Evolutionary conservation across 2,797 vertebrate genomes (phyloP), one percentile per base, ranked within the genome.

Genomic region (Onychomys leucogaster): DNA sequence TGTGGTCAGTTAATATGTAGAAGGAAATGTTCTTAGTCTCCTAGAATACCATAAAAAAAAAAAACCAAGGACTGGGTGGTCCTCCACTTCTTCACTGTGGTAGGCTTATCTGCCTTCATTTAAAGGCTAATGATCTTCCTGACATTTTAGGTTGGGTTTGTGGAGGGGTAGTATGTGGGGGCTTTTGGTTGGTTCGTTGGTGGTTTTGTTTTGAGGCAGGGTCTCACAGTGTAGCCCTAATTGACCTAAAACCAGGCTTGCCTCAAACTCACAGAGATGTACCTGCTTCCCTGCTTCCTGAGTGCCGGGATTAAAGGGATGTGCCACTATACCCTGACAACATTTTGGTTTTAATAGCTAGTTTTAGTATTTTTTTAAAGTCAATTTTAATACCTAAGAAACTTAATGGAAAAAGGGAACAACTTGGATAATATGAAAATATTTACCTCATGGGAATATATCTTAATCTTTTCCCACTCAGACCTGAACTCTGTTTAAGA

Each of bases 401-500:
- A 82, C 32, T 61, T 90, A 78, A 96, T 94, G 27, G 46, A 57
- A 94, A 94, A 87, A 87, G 89, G 77, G 89, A 93, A 46, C 34
- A 77, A 37, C 61, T 89, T 93, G 85, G 89, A 57, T 19, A 80
- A 13, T 21, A 63, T 94, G 17, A 89, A 95, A 94, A 16, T 85
- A 41, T 67, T 94, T 97, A 27, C 75, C 82, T 92, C 46, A 17
- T 92, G 63, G 78, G 69, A 95, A 80, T 89, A 86, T 75, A 46
- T 95, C 43, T 96, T 41, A 88, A 17, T 95, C 83, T 96, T 96
- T 92, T 49, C 41, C 71, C 49, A 88, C 65, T 94, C 17, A 89
- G 25, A 91, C 32, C 76, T 96, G 37, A 95, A 93, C 57, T 76
- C 76, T 86, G 29, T 98, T 92, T 97, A 88, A 95, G 91, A 87